Base-by-base conservation (phyloP, 2,797 vertebrate genomes). In the Phalanger gymnotis region DNA sequence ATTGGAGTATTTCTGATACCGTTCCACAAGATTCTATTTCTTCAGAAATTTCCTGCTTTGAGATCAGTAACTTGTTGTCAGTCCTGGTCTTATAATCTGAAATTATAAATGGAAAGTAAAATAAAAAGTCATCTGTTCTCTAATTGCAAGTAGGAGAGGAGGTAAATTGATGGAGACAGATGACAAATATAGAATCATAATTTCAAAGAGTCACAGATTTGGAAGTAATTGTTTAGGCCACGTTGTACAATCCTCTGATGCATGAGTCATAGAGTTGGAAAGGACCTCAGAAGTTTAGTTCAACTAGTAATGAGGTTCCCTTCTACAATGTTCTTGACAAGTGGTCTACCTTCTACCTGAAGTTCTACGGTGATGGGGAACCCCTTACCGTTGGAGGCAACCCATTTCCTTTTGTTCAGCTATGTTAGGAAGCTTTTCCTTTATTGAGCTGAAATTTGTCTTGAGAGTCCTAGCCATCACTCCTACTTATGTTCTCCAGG, bases 41-140 rank as follows among this genome's bases (percentile, higher is more conserved):
- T 87, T 87, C 73, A 87, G 73, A 87, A 87, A 51, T 87, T 87
- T 87, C 73, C 40, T 87, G 73, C 73, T 87, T 87, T 87, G 73
- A 40, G 40, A 87, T 87, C 73, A 87, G 73, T 87, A 87, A 47
- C 73, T 87, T 87, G 73, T 51, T 87, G 73, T 87, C 73, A 87
- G 73, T 87, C 40, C 73, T 87, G 73, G 73, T 87, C 40, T 47
- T 87, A 87, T 47, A 87, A 87, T 51, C 73, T 87, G 73, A 87
- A 87, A 87, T 87, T 87, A 87, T 87, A 87, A 87, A 87, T 87
- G 73, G 40, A 87, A 47, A 87, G 73, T 51, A 87, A 87, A 87
- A 87, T 47, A 40, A 73, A 87, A 87, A 87, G 40, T 87, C 73
- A 87, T 9, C 73, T 87, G 73, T 87, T 87, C 73, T 87, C 73